These are phyloP conservation scores for Morpho deidamia DNA, from an alignment of 2,888 invertebrate genomes.

Conservation along the genomic window DNA sequence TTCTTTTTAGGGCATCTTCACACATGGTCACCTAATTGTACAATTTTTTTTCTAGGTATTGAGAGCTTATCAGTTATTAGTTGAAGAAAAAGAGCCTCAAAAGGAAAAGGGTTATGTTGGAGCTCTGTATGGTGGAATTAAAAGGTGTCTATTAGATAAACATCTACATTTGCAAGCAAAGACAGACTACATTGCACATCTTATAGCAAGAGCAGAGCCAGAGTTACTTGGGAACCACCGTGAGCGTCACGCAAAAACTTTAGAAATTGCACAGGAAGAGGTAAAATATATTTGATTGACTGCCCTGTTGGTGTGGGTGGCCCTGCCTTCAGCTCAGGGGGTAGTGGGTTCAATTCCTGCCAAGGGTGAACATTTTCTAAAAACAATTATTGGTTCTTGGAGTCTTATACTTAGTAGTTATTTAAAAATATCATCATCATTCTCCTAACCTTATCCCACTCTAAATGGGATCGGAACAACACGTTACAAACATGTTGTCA, in stretches of 20 bases:
- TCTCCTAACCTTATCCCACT: no score
- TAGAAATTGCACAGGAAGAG: conserved; percentile 98
- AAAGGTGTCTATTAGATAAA: conserved; percentile 89
- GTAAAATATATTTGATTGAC: conserved; percentile 28
- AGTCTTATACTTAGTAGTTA: no score
- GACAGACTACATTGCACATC: conserved; percentile 91
- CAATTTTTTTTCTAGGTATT: conserved; percentile 66
- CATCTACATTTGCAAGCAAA: conserved; percentile 93
- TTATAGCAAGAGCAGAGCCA: conserved; percentile 94
- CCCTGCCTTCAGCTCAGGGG: no score
- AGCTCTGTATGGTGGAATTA: conserved; percentile 90
- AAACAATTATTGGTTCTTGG: no score
- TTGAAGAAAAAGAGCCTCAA: conserved; percentile 88
- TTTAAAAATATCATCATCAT: no score
- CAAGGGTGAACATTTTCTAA: no score
- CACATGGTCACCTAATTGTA: no score
- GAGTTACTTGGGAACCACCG: conserved; percentile 92
- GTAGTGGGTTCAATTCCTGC: no score
- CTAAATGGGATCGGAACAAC: no score
- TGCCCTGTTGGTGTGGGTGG: no score
- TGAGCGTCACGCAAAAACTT: conserved; percentile 96
- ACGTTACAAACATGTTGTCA: no score
- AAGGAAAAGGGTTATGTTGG: conserved; percentile 95
- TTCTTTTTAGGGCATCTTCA: no score
- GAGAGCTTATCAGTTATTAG: conserved; percentile 90